phyloP scores from a whole-genome alignment of 1,140 invertebrate genomes.

The Ectropis grisescens region DNA sequence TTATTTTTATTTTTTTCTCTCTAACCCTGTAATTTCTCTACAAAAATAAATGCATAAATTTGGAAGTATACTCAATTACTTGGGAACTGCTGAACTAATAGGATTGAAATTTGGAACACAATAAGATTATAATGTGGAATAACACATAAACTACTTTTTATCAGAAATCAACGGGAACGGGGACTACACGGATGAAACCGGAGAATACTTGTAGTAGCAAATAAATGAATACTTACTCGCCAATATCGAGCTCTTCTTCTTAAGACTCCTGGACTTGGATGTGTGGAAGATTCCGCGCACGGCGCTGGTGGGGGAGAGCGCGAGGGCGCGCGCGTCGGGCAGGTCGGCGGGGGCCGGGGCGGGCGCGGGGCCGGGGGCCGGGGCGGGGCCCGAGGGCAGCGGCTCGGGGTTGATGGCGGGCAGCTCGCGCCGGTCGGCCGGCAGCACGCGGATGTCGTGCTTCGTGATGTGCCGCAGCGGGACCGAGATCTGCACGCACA shows the following conservation, averaged over 20 bases:
- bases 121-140: too few relatives aligned
- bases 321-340: constrained; percentile 12
- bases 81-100: too few relatives aligned
- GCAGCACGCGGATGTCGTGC: constrained; percentile 52
- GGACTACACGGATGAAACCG: too few relatives aligned
- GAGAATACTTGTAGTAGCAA: too few relatives aligned
- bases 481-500: constrained; percentile 24
- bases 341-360: constrained; percentile 1
- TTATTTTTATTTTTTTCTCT: too few relatives aligned
- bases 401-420: constrained; percentile 37
- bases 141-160: too few relatives aligned
- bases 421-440: constrained; percentile 31
- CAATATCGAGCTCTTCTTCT: constrained; percentile 80
- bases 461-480: constrained; percentile 48
- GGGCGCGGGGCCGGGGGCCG: constrained; percentile 11
- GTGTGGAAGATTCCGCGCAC: constrained; percentile 49
- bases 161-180: too few relatives aligned
- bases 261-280: constrained; percentile 57
- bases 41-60: too few relatives aligned
- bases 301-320: constrained; percentile 24
- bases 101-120: too few relatives aligned
- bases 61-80: too few relatives aligned
- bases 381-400: neutral
- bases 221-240: constrained; percentile 72
- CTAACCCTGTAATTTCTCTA: too few relatives aligned